A percentile compares a stretch with the other conserved stretches of the same genome.
Conservation (phyloP, 2,888 invertebrate species). For the Mylabris sibirica region DNA sequence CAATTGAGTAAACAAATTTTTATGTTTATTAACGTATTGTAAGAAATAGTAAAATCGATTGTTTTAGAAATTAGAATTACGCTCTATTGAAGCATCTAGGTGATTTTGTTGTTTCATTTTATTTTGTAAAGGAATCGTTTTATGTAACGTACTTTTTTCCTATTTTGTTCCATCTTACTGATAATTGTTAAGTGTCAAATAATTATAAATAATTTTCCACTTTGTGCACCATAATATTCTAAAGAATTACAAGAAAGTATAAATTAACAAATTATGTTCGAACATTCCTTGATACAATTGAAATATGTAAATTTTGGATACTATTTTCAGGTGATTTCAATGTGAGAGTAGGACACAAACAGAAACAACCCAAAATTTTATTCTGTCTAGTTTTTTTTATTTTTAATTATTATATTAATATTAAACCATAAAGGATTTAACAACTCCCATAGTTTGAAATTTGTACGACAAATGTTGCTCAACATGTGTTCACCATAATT, state of each 20-base stretch:
- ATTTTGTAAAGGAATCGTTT: not conserved
- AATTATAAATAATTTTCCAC: slow-evolving; percentile 13
- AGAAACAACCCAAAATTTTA: no score
- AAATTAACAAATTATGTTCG: no score
- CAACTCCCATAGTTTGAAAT: not conserved
- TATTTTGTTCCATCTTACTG: not conserved
- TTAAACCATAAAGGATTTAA: not conserved
- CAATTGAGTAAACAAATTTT: not conserved
- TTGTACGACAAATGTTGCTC: slow-evolving; percentile 7
- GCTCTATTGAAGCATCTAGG: not conserved
- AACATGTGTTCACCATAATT: slow-evolving; percentile 14
- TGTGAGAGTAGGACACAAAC: slow-evolving; percentile 5
- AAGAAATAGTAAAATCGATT: not conserved
- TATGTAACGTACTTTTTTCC: not conserved
- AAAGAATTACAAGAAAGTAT: slow-evolving; percentile 17
- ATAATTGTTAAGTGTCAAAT: slow-evolving; percentile 21
- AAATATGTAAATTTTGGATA: no score
- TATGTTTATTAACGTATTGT: not conserved
- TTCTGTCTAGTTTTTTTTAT: not conserved
- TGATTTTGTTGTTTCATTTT: not conserved
- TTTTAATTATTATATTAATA: not conserved
- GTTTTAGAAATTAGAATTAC: not conserved
- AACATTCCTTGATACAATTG: no score
- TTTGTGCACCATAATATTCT: slow-evolving; percentile 11
- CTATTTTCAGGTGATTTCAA: slow-evolving; percentile 9